Conservation (phyloP, 2,888 invertebrate species). For the Tetranychus piercei region DNA sequence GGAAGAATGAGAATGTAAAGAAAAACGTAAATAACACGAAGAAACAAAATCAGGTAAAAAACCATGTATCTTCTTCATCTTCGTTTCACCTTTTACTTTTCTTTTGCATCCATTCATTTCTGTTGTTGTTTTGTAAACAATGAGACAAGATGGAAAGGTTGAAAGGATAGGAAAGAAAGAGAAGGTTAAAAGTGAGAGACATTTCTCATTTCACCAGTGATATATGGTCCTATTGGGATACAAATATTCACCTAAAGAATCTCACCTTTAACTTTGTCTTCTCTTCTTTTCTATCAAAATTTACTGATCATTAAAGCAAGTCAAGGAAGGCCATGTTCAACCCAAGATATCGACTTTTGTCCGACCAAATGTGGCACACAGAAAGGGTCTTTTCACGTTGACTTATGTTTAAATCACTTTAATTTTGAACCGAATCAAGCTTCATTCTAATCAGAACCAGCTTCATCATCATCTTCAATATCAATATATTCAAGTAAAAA, state of each 20-base stretch:
- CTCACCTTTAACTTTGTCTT: background rate
- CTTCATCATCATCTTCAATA: too few species aligned
- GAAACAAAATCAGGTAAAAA: background rate
- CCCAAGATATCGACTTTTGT: too few species aligned
- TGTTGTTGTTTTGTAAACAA: background rate
- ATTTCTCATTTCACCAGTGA: background rate
- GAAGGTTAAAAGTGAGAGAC: background rate
- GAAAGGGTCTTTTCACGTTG: too few species aligned
- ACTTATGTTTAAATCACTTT: too few species aligned
- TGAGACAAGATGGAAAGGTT: background rate
- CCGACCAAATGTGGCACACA: too few species aligned
- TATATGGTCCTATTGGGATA: background rate
- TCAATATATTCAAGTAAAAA: too few species aligned
- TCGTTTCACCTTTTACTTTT: background rate
- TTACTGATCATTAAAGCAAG: too few species aligned
- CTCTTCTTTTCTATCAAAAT: background rate
- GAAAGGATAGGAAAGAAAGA: background rate
- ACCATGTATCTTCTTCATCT: background rate
- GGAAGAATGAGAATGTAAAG: too few species aligned
- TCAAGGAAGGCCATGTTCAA: too few species aligned
- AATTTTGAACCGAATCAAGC: too few species aligned
- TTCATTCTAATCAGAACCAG: too few species aligned
- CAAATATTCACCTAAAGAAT: background rate
- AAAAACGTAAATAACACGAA: background rate
- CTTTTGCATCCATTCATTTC: background rate